These are phyloP conservation scores for Boloria euphrosyne DNA, from an alignment of 2,888 invertebrate genomes.

Conservation along the genomic window DNA sequence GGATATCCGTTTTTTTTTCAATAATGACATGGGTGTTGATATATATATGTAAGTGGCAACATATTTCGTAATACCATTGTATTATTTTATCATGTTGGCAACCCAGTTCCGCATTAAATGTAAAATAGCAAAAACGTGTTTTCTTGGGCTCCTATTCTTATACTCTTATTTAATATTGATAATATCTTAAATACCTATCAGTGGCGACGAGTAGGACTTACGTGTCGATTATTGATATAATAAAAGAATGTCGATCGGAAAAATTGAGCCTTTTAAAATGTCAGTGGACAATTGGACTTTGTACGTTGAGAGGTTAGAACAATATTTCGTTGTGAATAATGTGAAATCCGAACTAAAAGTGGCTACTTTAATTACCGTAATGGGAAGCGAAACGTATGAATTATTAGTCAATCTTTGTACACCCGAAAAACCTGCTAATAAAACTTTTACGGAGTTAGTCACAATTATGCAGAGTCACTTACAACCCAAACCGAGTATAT, in stretches of 20 bases:
- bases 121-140: too few species aligned
- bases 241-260: neutral
- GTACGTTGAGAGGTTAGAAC: slow-evolving; percentile 20
- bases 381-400: slow-evolving; percentile 28
- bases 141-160: too few species aligned
- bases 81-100: too few species aligned
- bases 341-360: slow-evolving; percentile 6
- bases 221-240: too few species aligned
- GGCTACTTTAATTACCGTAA: slow-evolving; percentile 36
- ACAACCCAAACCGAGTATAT: slow-evolving; percentile 33
- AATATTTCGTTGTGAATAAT: slow-evolving; percentile 15
- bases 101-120: too few species aligned
- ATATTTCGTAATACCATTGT: too few species aligned
- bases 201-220: too few species aligned
- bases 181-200: too few species aligned
- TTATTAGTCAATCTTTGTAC: slow-evolving; percentile 37
- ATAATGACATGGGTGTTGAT: too few species aligned
- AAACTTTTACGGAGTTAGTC: slow-evolving; percentile 17
- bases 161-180: too few species aligned
- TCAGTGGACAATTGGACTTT: slow-evolving; percentile 15
- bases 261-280: neutral
- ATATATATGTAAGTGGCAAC: too few species aligned
- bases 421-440: slow-evolving; percentile 35
- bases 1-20: too few species aligned
- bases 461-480: slow-evolving; percentile 34